Base-by-base conservation (phyloP, 1,140 invertebrate species). In the Tetranychus cinnabarinus region DNA sequence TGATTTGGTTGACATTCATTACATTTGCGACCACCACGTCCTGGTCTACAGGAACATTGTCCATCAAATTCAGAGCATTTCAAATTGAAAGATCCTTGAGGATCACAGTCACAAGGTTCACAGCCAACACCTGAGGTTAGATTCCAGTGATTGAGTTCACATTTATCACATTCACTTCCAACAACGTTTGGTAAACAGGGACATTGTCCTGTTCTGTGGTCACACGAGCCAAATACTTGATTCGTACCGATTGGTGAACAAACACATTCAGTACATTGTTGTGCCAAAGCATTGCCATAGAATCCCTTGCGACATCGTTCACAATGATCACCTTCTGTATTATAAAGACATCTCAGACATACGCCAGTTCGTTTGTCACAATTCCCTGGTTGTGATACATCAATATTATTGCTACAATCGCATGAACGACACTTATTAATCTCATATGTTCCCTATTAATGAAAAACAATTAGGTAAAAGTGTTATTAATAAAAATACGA, bases 401-500 rank as follows among this genome's bases (percentile, higher is more conserved):
- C 90, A 23, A 90, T 88, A 69, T 99, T 99, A 64, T 85, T 85
- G 71, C 82, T 97, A 71, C 96, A 99, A 34, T 90, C 79, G 71
- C 96, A 99, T 58, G 80, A 75, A 63, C 80, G 73, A 72, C 95
- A 99, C 3, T 42, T 42, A 10, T 42, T 42, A 10, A 42, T 42
- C 39, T 42, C 39, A 10, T 6, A 10, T 6, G 39, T 42, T 42
- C 39, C 39, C 5, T 23, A 23, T 23, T 23, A 23, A 23, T 23
- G 23, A 23, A 23, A 23, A 23, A 23, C 23, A 23, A 23, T 23
- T 23, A 23, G 23, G 23, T 23, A 23, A 23, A 23, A 23, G 23
- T 23, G 23, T 23, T 23, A 23, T 23, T 23, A 23, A 23, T 23
- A 23, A 23, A 23, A 23, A 23, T 23, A 23, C 23, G 0, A 23